Evolutionary conservation across 2,797 vertebrate genomes (phyloP).

Genomic region (Sebastes ruberrimus): DNA sequence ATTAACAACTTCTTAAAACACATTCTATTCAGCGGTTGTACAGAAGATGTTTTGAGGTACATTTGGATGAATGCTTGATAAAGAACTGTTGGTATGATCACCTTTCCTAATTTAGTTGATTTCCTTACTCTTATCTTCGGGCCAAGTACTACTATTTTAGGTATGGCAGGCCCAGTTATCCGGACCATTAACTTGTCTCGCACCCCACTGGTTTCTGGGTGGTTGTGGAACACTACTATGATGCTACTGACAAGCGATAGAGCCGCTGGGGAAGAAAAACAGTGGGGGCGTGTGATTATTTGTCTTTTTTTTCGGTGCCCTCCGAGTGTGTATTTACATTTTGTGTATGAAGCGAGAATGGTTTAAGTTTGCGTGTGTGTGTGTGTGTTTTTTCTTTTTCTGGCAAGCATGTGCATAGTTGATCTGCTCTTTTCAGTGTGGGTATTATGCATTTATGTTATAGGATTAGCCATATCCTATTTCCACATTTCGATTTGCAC

Average conservation of each 20-base stretch:
- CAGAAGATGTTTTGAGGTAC: slow-evolving; percentile 71
- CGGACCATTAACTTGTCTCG: slow-evolving; percentile 70
- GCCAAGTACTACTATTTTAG: slow-evolving; percentile 55
- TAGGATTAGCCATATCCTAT: slow-evolving; percentile 87
- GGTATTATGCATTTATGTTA: slow-evolving; percentile 75
- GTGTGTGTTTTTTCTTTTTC: slow-evolving; percentile 21
- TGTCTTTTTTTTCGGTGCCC: slow-evolving; percentile 38
- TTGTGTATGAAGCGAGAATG: slow-evolving; percentile 45
- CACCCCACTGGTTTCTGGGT: slow-evolving; percentile 62
- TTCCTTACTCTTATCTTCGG: slow-evolving; percentile 43
- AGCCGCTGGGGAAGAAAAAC: slow-evolving; percentile 54
- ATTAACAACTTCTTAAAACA: slow-evolving; percentile 70
- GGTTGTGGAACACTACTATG: slow-evolving; percentile 59
- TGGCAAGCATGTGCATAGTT: slow-evolving; percentile 70
- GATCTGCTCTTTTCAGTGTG: slow-evolving; percentile 68
- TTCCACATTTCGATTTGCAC: slow-evolving; percentile 95
- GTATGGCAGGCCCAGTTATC: slow-evolving; percentile 54
- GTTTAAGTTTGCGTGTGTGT: slow-evolving; percentile 33
- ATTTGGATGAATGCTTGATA: slow-evolving; percentile 62
- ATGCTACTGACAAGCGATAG: slow-evolving; percentile 75
- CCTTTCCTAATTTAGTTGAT: slow-evolving; percentile 49
- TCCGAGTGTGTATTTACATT: slow-evolving; percentile 67
- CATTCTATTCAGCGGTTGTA: slow-evolving; percentile 76
- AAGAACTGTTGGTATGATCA: slow-evolving; percentile 59
- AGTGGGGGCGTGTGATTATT: slow-evolving; percentile 48